Percentiles rank a stretch among this genome's conserved stretches.
phyloP scores from a whole-genome alignment of 2,888 invertebrate species.

The Dinocampus coccinellae region DNA sequence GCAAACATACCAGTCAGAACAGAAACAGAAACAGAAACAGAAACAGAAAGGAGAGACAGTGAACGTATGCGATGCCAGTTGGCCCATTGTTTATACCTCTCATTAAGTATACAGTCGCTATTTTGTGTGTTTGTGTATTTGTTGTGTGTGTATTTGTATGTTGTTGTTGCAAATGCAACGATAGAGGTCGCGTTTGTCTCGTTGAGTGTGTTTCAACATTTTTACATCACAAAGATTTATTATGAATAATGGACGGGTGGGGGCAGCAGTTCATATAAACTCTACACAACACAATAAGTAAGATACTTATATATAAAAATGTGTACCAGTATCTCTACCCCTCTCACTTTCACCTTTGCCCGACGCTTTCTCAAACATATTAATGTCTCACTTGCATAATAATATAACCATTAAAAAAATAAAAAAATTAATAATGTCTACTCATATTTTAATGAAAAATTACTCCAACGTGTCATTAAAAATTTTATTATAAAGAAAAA shows the following conservation, averaged over 20 bases:
- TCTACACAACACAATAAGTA: background rate
- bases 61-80: slow-evolving; percentile 32
- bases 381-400: background rate
- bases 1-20: background rate
- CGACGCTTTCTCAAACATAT: background rate
- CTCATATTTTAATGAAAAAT: background rate
- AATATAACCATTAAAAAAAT: background rate
- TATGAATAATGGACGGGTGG: too few species aligned
- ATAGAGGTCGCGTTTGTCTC: slow-evolving; percentile 33
- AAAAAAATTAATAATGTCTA: background rate
- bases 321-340: background rate
- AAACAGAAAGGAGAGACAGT: background rate
- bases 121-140: background rate
- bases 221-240: slow-evolving; percentile 13
- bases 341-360: too few species aligned
- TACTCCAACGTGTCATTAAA: too few species aligned
- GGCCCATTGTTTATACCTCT: slow-evolving; percentile 57
- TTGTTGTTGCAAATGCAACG: slow-evolving; percentile 36
- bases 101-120: slow-evolving; percentile 53
- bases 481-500: background rate
- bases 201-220: background rate
- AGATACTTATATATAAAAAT: background rate
- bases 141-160: background rate
- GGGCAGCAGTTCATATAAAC: background rate
- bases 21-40: slow-evolving; percentile 16